Conservation (phyloP, 2,888 invertebrate species). For the Magallana nippona region DNA sequence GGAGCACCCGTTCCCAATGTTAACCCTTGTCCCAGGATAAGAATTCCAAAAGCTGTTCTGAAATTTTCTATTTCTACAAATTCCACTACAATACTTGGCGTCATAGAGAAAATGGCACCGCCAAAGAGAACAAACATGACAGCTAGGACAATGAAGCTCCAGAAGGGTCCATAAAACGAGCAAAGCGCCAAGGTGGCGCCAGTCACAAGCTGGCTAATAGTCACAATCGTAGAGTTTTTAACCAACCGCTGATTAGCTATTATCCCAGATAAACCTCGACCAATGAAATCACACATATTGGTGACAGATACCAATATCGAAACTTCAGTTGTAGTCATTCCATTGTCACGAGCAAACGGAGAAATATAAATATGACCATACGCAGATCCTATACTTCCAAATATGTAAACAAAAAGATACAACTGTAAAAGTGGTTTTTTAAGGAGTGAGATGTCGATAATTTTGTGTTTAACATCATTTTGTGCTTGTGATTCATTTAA, state of each 20-base stretch:
- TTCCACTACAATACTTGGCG: constrained; percentile 22
- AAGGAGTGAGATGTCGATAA: too few relatives aligned
- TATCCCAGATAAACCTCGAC: constrained; percentile 24
- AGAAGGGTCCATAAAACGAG: constrained; percentile 26
- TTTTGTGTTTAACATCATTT: too few relatives aligned
- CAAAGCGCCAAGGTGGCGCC: constrained; percentile 28
- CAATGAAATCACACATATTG: constrained; percentile 39
- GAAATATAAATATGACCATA: constrained; percentile 38
- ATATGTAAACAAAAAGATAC: constrained; percentile 31
- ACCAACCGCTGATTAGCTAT: constrained; percentile 35
- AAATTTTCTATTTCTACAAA: constrained; percentile 40
- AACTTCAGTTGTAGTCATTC: constrained; percentile 14
- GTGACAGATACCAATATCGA: constrained; percentile 34
- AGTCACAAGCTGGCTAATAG: constrained; percentile 25
- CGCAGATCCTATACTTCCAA: constrained; percentile 33
- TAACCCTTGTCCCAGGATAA: constrained; percentile 30
- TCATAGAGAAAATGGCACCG: constrained; percentile 37
- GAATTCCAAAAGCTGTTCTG: constrained; percentile 34
- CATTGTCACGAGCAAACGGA: constrained; percentile 35
- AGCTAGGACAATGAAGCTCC: constrained; percentile 26
- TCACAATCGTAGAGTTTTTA: constrained; percentile 5
- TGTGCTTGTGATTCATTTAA: too few relatives aligned
- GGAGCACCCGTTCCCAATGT: constrained; percentile 36
- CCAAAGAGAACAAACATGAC: constrained; percentile 32
- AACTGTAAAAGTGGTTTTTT: too few relatives aligned